Base-by-base conservation (phyloP, 2,113 vertebrate genomes). In the Paradoxurus hermaphroditus region DNA sequence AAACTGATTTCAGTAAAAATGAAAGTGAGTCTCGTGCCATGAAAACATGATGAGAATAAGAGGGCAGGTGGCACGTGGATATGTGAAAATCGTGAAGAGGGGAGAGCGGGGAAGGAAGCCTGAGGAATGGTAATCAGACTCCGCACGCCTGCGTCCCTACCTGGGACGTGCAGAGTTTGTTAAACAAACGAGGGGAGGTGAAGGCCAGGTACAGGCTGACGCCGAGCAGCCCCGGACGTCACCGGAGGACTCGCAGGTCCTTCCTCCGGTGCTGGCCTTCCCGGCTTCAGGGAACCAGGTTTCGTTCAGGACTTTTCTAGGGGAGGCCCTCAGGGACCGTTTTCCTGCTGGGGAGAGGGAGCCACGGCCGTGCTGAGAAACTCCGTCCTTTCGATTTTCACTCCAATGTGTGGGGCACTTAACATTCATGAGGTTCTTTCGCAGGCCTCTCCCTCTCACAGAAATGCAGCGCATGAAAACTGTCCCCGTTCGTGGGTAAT, bases 1-100 rank as follows among this genome's bases (percentile, higher is more conserved):
- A 91, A 88, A 70, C 2, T 77, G 72, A 91, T 73, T 62, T 63
- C 9, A 56, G 21, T 75, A 36, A 82, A 93, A 68, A 41, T 49
- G 92, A 27, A 95, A 90, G 68, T 8, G 44, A 90, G 53, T 77
- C 15, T 86, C 29, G 0, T 27, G 70, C 68, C 56, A 39, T 31
- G 70, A 51, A 91, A 88, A 78, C 39, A 41, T 25, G 65, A 29
- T 14, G 67, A 68, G 84, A 86, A 29, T 44, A 90, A 79, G 0
- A 39, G 44, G 59, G 65, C 77, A 59, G 83, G 67, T 15, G 41
- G 92, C 31, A 65, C 4, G 59, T 18, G 39, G 59, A 39, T 51
- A 23, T 8, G 67, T 67, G 65, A 49, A 53, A 84, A 49, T 18
- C 8, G 2, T 3, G 63, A 67, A 68, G 84, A 7, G 1, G 51